These are phyloP conservation scores for Ips typographus DNA, from an alignment of 1,140 invertebrate genomes.

Conservation along the genomic window DNA sequence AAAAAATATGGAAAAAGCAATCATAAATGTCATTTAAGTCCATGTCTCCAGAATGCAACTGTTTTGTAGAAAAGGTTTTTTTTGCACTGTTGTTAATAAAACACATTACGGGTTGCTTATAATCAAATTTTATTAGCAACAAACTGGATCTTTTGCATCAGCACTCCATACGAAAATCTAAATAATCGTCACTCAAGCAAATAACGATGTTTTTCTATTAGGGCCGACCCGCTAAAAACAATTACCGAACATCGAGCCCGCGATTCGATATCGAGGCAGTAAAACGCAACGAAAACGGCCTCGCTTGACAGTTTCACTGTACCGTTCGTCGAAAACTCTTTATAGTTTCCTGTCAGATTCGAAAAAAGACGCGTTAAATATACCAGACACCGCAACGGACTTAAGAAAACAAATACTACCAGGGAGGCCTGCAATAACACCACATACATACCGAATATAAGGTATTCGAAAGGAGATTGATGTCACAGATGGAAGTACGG, in stretches of 20 bases:
- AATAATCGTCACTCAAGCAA: constrained; percentile 6
- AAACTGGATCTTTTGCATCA: not conserved
- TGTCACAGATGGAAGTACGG: constrained; percentile 8
- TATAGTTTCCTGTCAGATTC: constrained; percentile 22
- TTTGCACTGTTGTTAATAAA: too few relatives aligned
- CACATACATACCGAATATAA: constrained; percentile 13
- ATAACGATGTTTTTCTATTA: constrained; percentile 14
- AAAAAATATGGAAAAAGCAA: too few relatives aligned
- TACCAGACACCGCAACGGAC: constrained; percentile 19
- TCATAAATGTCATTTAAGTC: too few relatives aligned
- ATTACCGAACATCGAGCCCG: constrained; percentile 12
- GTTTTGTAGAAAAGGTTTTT: too few relatives aligned
- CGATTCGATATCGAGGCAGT: constrained; percentile 19
- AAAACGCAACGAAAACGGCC: constrained; percentile 14
- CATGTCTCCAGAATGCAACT: too few relatives aligned
- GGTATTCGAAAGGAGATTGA: not conserved
- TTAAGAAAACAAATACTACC: constrained; percentile 25
- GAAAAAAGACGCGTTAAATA: constrained; percentile 23
- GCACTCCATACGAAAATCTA: not conserved
- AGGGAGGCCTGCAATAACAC: constrained; percentile 27
- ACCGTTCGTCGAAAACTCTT: constrained; percentile 21
- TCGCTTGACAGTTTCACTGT: constrained; percentile 20
- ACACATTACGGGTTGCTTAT: too few relatives aligned
- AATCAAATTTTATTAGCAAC: too few relatives aligned
- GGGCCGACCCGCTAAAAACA: constrained; percentile 1